Conservation (phyloP, 2,797 vertebrate genomes). For the Acipenser oxyrinchus region DNA sequence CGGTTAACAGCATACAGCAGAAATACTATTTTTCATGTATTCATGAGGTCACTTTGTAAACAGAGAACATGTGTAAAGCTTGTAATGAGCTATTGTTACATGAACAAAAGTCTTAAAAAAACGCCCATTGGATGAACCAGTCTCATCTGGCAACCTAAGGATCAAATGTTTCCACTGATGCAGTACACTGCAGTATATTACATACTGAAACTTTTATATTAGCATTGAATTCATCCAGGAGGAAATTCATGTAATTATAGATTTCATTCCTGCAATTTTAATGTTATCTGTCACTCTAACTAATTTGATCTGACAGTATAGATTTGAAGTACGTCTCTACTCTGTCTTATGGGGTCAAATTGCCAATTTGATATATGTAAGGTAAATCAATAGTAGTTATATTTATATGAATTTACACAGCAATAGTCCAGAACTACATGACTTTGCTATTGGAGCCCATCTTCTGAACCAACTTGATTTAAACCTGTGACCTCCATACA, state of each 20-base stretch:
- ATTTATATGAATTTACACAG: slow-evolving; percentile 9
- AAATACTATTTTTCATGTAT: no score
- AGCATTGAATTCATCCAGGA: background rate
- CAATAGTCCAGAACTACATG: background rate
- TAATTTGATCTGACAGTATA: slow-evolving; percentile 6
- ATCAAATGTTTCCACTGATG: no score
- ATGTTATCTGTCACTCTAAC: slow-evolving; percentile 7
- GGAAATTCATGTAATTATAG: background rate
- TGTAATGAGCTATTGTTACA: no score
- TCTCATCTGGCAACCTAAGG: no score
- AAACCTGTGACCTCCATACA: background rate
- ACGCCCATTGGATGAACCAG: no score
- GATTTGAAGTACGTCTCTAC: background rate
- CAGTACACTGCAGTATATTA: no score
- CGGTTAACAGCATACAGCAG: no score
- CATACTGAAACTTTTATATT: no score
- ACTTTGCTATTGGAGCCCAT: slow-evolving; percentile 1
- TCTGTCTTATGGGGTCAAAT: slow-evolving; percentile 8
- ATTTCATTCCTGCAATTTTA: slow-evolving; percentile 4
- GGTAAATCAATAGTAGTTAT: slow-evolving; percentile 3
- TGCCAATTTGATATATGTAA: slow-evolving; percentile 7
- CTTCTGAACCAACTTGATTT: background rate
- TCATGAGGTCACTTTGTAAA: no score
- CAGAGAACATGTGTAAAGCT: no score
- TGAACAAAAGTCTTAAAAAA: no score